Conservation (phyloP, 2,888 invertebrate genomes). For the Synanthedon formicaeformis region DNA sequence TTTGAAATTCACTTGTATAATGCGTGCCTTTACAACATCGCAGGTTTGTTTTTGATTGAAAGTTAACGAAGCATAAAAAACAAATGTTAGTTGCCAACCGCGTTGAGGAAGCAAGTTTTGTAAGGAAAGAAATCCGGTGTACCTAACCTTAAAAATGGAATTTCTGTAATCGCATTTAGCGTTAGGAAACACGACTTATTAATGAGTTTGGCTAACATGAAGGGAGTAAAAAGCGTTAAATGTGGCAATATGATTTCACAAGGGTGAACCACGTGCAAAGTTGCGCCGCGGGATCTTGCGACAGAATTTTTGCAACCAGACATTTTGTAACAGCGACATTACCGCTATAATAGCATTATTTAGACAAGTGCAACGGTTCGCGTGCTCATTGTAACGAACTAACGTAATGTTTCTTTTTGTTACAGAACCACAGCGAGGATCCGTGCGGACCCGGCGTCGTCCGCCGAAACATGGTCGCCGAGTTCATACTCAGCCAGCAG, state of each 20-base stretch:
- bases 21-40: too few species aligned
- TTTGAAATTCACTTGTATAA: too few species aligned
- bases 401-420: conserved; percentile 44
- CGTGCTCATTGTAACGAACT: conserved; percentile 26
- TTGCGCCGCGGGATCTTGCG: conserved; percentile 50
- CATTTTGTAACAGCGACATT: conserved; percentile 41
- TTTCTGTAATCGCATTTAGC: conserved; percentile 30
- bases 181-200: conserved; percentile 49
- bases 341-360: conserved; percentile 15
- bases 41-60: too few species aligned
- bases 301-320: conserved; percentile 48
- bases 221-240: conserved; percentile 47
- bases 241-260: conserved; percentile 54
- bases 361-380: conserved; percentile 32
- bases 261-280: conserved; percentile 49
- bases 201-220: conserved; percentile 48
- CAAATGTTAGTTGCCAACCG: conserved; percentile 1
- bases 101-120: conserved; percentile 33
- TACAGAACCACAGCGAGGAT: conserved; percentile 61
- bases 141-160: conserved; percentile 27
- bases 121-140: conserved; percentile 43
- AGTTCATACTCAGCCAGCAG: conserved; percentile 83
- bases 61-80: neutral
- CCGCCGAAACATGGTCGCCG: conserved; percentile 88
- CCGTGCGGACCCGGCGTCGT: conserved; percentile 60